A percentile compares a stretch with the other conserved stretches of the same genome.
phyloP scores from a whole-genome alignment of 2,113 vertebrate genomes.

The Ictidomys tridecemlineatus region DNA sequence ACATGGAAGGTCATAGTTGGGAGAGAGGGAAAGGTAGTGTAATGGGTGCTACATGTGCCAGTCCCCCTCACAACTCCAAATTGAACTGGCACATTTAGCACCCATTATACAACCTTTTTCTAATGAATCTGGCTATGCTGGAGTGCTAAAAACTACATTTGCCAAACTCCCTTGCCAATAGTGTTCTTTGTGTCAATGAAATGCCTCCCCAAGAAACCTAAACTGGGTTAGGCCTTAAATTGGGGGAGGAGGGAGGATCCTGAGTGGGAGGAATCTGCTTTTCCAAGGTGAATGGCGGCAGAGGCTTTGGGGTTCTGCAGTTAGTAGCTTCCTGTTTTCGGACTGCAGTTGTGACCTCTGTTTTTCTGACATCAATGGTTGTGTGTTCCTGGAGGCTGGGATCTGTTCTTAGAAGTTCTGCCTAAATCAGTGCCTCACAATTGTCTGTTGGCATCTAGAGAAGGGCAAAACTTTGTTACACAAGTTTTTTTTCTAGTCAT shows the following conservation, averaged over 20 bases:
- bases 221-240: neutral
- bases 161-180: neutral
- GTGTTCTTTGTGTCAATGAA: slow-evolving; percentile 1
- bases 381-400: neutral
- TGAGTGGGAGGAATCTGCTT: no score
- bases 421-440: neutral
- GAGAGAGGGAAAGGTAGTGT: neutral
- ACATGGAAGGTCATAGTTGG: neutral
- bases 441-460: neutral
- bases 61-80: neutral
- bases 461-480: neutral
- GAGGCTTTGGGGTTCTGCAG: neutral
- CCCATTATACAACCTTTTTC: neutral
- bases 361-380: neutral
- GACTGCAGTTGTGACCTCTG: neutral
- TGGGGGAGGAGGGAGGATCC: no score
- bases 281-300: neutral
- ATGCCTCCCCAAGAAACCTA: neutral
- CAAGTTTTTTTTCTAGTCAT: neutral
- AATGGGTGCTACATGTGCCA: no score
- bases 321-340: neutral
- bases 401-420: neutral
- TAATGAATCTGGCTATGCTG: neutral
- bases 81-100: neutral
- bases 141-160: neutral